Conservation (phyloP, 2,888 invertebrate species). For the Argynnis bischoffii region DNA sequence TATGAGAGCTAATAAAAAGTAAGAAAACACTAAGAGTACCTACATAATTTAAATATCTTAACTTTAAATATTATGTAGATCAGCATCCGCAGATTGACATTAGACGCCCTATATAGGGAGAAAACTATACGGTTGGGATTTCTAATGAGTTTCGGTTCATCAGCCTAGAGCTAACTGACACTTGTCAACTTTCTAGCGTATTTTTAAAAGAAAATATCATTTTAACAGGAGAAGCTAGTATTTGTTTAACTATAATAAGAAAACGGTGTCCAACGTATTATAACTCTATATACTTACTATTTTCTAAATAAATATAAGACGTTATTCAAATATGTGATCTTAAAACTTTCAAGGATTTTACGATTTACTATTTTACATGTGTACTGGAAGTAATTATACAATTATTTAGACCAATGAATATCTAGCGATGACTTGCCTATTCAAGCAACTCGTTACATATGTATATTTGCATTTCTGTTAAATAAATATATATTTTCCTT, state of each 20-base stretch:
- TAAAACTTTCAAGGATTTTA: constrained; percentile 9
- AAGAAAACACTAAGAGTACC: no score
- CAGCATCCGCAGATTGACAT: constrained; percentile 57
- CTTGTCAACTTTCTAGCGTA: constrained; percentile 60
- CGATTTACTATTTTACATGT: constrained; percentile 33
- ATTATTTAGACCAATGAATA: constrained; percentile 53
- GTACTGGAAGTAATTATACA: constrained; percentile 40
- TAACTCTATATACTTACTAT: background rate
- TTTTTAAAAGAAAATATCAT: constrained; percentile 35
- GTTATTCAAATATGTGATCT: background rate
- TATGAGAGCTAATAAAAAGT: no score
- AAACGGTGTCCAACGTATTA: no score
- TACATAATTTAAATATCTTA: background rate
- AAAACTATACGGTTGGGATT: constrained; percentile 71
- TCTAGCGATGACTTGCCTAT: constrained; percentile 53
- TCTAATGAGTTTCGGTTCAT: constrained; percentile 74
- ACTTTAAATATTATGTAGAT: constrained; percentile 6
- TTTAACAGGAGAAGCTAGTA: background rate
- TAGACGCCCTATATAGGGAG: constrained; percentile 72
- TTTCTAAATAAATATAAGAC: no score
- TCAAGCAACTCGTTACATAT: constrained; percentile 55
- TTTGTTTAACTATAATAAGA: no score
- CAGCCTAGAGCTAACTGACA: constrained; percentile 53
- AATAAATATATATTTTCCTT: background rate
- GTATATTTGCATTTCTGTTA: constrained; percentile 34